phyloP scores from a whole-genome alignment of 2,888 invertebrate species.

The Pristionchus exspectatus region DNA sequence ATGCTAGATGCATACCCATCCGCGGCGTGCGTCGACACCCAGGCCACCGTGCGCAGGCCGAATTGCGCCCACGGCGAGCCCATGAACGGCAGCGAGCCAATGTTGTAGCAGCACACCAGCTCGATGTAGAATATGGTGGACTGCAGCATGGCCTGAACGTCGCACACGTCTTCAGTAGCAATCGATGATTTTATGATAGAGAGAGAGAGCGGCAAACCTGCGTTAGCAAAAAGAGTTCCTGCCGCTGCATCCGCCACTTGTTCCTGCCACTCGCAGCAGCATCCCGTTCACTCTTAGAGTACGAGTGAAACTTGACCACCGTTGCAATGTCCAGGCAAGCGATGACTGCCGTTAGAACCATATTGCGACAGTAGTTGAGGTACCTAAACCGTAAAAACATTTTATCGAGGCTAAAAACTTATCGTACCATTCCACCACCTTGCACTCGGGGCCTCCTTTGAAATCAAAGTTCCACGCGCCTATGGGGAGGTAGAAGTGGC shows the following conservation, averaged over 20 bases:
- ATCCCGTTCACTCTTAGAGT: not conserved
- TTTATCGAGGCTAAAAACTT: not conserved
- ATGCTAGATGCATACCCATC: conserved; percentile 33
- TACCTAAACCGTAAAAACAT: not conserved
- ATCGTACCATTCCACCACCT: not conserved
- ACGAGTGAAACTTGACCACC: not conserved
- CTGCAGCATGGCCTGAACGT: conserved; percentile 37
- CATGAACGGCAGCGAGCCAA: conserved; percentile 3
- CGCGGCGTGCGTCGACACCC: not conserved
- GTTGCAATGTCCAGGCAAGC: conserved; percentile 1
- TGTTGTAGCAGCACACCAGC: conserved; percentile 47
- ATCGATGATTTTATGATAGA: too few species aligned
- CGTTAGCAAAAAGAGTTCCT: conserved; percentile 35
- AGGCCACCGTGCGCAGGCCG: conserved; percentile 7
- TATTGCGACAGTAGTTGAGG: conserved; percentile 52
- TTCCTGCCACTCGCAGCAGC: too few species aligned
- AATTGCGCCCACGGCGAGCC: conserved; percentile 41
- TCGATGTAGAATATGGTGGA: conserved; percentile 39
- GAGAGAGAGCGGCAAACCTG: not conserved
- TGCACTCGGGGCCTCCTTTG: not conserved
- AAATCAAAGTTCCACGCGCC: conserved; percentile 45
- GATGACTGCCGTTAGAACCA: conserved; percentile 44
- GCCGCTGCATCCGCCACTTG: not conserved
- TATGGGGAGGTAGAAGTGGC: conserved; percentile 17
- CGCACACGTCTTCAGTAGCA: too few species aligned